Evolutionary conservation across 1,140 invertebrate genomes (phyloP), one percentile per base, ranked within the genome.

Genomic region (Dryas iulia): DNA sequence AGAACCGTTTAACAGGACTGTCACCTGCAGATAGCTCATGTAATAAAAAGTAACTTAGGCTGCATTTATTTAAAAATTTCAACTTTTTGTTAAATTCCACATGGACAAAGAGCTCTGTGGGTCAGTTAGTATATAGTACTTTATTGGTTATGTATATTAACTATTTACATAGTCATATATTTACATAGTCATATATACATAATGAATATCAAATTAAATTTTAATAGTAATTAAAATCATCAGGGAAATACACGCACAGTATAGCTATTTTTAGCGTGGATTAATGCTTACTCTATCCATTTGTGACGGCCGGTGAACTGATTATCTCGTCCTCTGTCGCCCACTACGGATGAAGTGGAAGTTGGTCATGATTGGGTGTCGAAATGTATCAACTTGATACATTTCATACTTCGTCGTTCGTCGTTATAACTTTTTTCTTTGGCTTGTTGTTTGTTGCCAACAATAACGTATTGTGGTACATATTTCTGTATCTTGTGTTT

Each of bases 261-360:
- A 4, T 10, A 8, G 11, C n/a, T 26, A 25, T 25, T 25, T 56
- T 56, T 56, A 11, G 53, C 12, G n/a, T 1, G 0, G 21, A 1
- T 56, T 26, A 26, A 64, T 59, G 64, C 24, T 31, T 47, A 59
- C 57, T 31, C 35, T 59, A 47, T 10, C 56, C 31, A 28, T 54
- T 31, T 47, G 56, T 66, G 56, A 30, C 33, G 57, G 14, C 58
- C 62, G 60, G 66, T 39, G 57, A 68, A 59, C 59, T 53, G 65
- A 68, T 72, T 72, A 72, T 68, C 65, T 39, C 70, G 58, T 56
- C 60, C 60, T 26, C 28, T 58, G 63, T 39, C 69, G 28, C 61
- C 61, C 61, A 56, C 56, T 23, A 8, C 33, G 59, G 33, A 25
- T 31, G 47, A n/a, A 25, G 21, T 33, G 59, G 33, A 33, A 23